Base-by-base conservation (phyloP, 2,888 invertebrate species). In the Ormyrus labotus region DNA sequence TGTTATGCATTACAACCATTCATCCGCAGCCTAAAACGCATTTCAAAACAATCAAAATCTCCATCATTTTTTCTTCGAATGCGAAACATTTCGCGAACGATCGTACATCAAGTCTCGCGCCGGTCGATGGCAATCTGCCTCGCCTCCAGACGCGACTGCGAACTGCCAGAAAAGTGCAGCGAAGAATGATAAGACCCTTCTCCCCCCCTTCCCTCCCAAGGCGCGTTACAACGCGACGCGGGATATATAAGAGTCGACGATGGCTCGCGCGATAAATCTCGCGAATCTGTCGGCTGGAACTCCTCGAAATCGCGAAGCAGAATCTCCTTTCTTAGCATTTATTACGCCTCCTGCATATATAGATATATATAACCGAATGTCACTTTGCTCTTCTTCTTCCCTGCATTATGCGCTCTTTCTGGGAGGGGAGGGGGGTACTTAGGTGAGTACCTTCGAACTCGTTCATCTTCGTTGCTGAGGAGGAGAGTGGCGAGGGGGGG, bases 241-340 rank as follows among this genome's bases (percentile, higher is more conserved):
- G 45, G 5, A 6, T 47, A 47, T 47, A 64, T 34, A 9, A 34
- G 61, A 61, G 61, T n/a, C 61, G 34, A 45, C 45, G 45, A 45
- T 45, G 63, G 8, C 7, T n/a, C n/a, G 10, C 51, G 64, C 47
- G 51, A 67, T 67, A 51, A 67, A 67, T 67, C 67, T 67, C 67
- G 11, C 67, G 19, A 67, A 51, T 50, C 13, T 51, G 11, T 19
- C 67, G 6, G 61, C 8, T 6, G 34, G 61, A 57, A 13, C 10
- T 57, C 53, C 10, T 10, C n/a, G n/a, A 57, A 57, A 57, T 57
- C 34, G 34, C 34, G 34, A 34, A 34, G 34, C 34, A 34, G 34
- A 34, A 34, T 34, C 34, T 34, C n/a, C 57, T 53, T 10, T 53
- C 53, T 53, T 53, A 10, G 10, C 34, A 34, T 34, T 34, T 34